Conservation (phyloP, 1,140 invertebrate species). For the Drosophila guanche region DNA sequence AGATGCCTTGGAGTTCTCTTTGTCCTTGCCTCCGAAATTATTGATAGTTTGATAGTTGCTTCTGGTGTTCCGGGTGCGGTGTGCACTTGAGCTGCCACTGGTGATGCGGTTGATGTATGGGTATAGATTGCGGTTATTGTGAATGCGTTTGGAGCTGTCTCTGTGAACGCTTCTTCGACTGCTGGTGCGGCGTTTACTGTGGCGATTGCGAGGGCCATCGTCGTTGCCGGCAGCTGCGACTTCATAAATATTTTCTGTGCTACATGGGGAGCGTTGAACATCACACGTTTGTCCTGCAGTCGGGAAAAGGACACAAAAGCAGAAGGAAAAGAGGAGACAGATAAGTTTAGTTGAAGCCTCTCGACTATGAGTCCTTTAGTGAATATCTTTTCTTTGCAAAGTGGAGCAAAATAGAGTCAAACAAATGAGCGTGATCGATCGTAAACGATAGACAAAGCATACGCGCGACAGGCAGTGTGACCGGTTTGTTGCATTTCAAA, state of each 20-base stretch:
- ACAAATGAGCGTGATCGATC: constrained; percentile 28
- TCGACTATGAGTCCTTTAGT: constrained; percentile 22
- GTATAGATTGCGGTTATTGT: constrained; percentile 23
- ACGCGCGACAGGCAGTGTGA: constrained; percentile 35
- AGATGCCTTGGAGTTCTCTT: constrained; percentile 41
- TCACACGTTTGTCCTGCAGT: constrained; percentile 83
- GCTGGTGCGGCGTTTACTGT: constrained; percentile 14
- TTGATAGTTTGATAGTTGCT: too few relatives aligned
- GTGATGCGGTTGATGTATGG: constrained; percentile 22
- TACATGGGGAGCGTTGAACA: constrained; percentile 62
- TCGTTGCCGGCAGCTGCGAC: constrained; percentile 45
- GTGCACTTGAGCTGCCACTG: too few relatives aligned
- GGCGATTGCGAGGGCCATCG: constrained; percentile 25
- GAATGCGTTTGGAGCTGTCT: constrained; percentile 11
- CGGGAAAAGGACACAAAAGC: constrained; percentile 23
- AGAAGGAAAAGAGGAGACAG: constrained; percentile 11
- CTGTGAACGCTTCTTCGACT: constrained; percentile 8
- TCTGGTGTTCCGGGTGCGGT: too few relatives aligned
- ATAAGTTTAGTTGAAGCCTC: constrained; percentile 23
- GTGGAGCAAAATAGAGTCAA: constrained; percentile 48
- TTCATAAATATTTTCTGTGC: constrained; percentile 78
- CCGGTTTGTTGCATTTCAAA: background rate
- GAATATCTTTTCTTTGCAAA: constrained; percentile 58
- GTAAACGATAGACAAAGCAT: background rate
- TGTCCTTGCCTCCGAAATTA: background rate